Evolutionary conservation across 2,888 invertebrate species (phyloP), one percentile per base, ranked within the genome.

Genomic region (Drosophila macrothrix): DNA sequence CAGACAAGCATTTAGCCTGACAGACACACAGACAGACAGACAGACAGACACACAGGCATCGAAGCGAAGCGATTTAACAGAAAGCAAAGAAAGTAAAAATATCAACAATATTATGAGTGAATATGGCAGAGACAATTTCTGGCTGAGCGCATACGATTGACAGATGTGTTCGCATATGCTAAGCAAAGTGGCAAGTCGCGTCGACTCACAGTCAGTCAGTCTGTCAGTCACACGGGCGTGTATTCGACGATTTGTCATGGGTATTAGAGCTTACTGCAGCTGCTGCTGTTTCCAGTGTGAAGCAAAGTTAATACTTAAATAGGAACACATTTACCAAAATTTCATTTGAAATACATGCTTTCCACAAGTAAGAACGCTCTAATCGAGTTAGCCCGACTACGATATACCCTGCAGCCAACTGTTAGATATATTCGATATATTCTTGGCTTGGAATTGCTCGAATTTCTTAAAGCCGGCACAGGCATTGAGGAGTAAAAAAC

Each of bases 41-140:
- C 25, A 33, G 64, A 37, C 16, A 19, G 7, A 28, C 28, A 28
- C 4, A 35, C 6, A 12, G 33, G 22, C 12, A 46, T 25, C 46
- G 46, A 46, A 35, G 16, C 25, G 22, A 35, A 25, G 66, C 31
- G 53, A 52, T 31, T 28, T 64, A 50, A 41, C 52, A 19, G 16
- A 31, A 31, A 39, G 52, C 41, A 33, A 22, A 25, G 9, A 46
- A 46, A 37, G 50, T 29, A 33, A 35, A 64, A 64, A 25, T 61
- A 71, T 77, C 64, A 64, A 65, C 41, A 43, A 58, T 49, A 77
- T 77, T 77, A 61, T 65, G 60, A 59, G 25, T 29, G 63, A 60
- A 46, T 68, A 41, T 55, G 54, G n/a, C 39, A 19, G 33, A 43
- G 41, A 69, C 56, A 37, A 29, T 73, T 73, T 73, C 54, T 73